These are phyloP conservation scores for Corynorhinus townsendii DNA, from an alignment of 2,113 vertebrate species.

Conservation along the genomic window DNA sequence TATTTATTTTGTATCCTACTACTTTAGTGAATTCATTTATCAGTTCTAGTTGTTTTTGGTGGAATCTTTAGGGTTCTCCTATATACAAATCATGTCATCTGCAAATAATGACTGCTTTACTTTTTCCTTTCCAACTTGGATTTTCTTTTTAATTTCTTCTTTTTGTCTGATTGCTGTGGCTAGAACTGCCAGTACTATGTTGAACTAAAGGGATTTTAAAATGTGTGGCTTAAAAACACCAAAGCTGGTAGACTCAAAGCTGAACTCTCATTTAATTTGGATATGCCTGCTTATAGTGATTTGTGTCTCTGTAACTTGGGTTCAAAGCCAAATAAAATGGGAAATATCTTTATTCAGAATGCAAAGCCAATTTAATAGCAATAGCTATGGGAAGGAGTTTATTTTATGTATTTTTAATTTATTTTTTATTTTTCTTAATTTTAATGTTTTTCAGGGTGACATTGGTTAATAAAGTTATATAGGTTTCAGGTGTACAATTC, in stretches of 20 bases:
- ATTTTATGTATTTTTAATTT: not conserved
- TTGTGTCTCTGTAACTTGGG: slow-evolving; percentile 30
- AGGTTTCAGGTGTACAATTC: not conserved
- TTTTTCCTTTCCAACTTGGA: not conserved
- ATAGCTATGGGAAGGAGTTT: slow-evolving; percentile 3
- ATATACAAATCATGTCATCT: not conserved
- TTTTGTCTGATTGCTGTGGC: not conserved
- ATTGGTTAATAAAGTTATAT: not conserved
- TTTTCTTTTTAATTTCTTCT: not conserved
- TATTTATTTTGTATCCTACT: not conserved
- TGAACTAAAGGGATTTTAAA: slow-evolving; percentile 16
- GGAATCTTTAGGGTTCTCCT: not conserved
- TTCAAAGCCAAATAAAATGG: slow-evolving; percentile 63
- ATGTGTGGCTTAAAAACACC: not conserved
- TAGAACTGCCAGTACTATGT: not conserved
- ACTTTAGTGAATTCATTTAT: not conserved
- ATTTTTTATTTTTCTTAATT: not conserved
- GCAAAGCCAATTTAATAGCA: slow-evolving; percentile 47
- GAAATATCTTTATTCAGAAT: slow-evolving; percentile 49
- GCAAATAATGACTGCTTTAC: not conserved
- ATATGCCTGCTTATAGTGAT: not conserved
- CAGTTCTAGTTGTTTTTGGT: not conserved
- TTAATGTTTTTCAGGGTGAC: not conserved
- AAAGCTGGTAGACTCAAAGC: not conserved
- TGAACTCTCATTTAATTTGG: slow-evolving; percentile 47